Base-by-base conservation (phyloP, 2,797 vertebrate genomes). In the Lithobates pipiens region DNA sequence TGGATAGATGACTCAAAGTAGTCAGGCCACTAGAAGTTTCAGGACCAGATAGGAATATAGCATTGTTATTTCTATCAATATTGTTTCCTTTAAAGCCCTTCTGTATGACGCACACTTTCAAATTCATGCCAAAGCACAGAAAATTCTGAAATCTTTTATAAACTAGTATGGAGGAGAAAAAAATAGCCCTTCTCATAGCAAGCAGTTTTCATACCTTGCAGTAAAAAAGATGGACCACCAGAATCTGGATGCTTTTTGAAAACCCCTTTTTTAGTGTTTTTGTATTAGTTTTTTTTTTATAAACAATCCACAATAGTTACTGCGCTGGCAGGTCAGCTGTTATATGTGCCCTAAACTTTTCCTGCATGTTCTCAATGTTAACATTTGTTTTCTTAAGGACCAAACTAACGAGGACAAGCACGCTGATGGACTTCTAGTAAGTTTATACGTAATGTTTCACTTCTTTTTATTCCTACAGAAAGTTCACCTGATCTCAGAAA, bases 401-500 rank as follows among this genome's bases (percentile, higher is more conserved):
- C 97, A 99, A 96, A 97, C 95, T 99, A 99, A 98, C 96, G 96
- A 97, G 95, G 98, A 99, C 93, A 97, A 98, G 95, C 98, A 99
- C 96, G 95, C 97, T 97, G 95, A 99, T 97, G 98, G 98, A 99
- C 94, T 98, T 92, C 97, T 99, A 98, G 98, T 99, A 99, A 99
- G 98, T 99, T 97, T 94, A 91, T 90, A 93, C 89, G 90, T 93
- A 91, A 94, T 92, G 91, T 89, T 88, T 90, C 90, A 90, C 87
- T 89, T 92, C 85, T 93, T 93, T 89, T 93, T 89, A 91, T 92
- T 91, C 94, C 92, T 93, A 93, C 94, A 95, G 94, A 93, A 89
- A 89, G 44, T 90, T 67, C 89, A 89, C 92, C 90, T 92, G 92
- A 93, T 86, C 90, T 92, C 93, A 77, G 65, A 90, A 76, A 93